Conservation (phyloP, 1,140 invertebrate genomes). For the Drosophila sechellia region DNA sequence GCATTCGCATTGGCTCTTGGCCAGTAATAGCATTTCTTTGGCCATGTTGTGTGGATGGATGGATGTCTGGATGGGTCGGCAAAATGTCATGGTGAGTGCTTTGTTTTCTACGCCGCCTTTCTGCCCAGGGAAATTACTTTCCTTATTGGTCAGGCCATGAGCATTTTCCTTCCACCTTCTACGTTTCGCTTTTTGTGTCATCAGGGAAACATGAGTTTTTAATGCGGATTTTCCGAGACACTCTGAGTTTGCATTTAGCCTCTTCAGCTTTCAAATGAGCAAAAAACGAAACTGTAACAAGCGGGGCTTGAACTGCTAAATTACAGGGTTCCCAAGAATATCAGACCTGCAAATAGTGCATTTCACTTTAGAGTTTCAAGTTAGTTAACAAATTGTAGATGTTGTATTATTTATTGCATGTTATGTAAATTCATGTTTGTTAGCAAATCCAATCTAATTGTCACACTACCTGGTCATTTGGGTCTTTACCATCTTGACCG, state of each 20-base stretch:
- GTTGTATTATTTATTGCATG: too few relatives aligned
- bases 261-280: constrained; percentile 37
- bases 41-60: constrained; percentile 45
- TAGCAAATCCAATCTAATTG: constrained; percentile 23
- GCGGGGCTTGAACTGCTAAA: constrained; percentile 32
- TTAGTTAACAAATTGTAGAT: too few relatives aligned
- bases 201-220: constrained; percentile 74
- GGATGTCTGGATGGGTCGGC: constrained; percentile 27
- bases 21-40: constrained; percentile 78
- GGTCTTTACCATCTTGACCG: not conserved
- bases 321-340: not conserved
- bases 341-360: too few relatives aligned
- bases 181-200: constrained; percentile 59
- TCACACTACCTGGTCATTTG: constrained; percentile 28
- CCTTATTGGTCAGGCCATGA: constrained; percentile 54
- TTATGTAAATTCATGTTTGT: too few relatives aligned
- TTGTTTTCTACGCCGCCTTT: constrained; percentile 29
- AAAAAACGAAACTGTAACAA: constrained; percentile 46
- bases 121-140: constrained; percentile 68
- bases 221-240: constrained; percentile 72
- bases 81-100: constrained; percentile 73
- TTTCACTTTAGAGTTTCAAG: too few relatives aligned
- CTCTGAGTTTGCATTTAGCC: constrained; percentile 33
- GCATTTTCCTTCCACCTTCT: constrained; percentile 18
- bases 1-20: constrained; percentile 44